These are phyloP conservation scores for Hetaerina titia DNA, from an alignment of 2,888 invertebrate species.

Conservation along the genomic window DNA sequence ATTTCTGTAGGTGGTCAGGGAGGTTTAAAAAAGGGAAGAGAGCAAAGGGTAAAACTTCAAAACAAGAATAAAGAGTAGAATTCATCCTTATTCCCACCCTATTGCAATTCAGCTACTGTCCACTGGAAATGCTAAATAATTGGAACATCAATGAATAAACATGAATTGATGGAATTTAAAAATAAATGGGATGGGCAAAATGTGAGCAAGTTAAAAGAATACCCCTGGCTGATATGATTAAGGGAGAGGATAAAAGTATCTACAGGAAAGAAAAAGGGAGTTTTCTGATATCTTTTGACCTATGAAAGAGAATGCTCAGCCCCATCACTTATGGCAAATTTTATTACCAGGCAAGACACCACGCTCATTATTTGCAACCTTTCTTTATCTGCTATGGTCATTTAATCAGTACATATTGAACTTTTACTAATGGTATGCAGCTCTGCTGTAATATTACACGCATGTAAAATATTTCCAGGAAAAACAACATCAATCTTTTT, in stretches of 20 bases:
- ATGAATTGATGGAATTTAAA: background rate
- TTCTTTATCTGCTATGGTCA: too few species aligned
- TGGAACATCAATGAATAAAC: background rate
- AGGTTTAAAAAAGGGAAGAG: background rate
- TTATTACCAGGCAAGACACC: background rate
- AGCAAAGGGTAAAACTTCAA: background rate
- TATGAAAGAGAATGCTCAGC: background rate
- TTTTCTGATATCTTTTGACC: background rate
- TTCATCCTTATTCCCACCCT: slow-evolving; percentile 13
- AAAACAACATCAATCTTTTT: background rate
- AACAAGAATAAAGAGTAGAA: background rate
- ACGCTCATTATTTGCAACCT: background rate
- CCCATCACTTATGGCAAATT: background rate
- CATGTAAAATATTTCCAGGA: background rate
- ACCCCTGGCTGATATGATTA: background rate
- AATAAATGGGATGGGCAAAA: slow-evolving; percentile 28
- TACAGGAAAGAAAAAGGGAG: background rate
- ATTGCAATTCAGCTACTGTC: slow-evolving; percentile 33
- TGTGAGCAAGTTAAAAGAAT: background rate
- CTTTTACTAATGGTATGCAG: background rate
- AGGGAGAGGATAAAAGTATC: background rate
- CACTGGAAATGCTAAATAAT: slow-evolving; percentile 47
- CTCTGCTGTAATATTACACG: background rate
- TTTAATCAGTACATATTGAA: too few species aligned
- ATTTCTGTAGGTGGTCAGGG: background rate